Conservation (phyloP, 2,797 vertebrate species). For the Arrhamphus sclerolepis region DNA sequence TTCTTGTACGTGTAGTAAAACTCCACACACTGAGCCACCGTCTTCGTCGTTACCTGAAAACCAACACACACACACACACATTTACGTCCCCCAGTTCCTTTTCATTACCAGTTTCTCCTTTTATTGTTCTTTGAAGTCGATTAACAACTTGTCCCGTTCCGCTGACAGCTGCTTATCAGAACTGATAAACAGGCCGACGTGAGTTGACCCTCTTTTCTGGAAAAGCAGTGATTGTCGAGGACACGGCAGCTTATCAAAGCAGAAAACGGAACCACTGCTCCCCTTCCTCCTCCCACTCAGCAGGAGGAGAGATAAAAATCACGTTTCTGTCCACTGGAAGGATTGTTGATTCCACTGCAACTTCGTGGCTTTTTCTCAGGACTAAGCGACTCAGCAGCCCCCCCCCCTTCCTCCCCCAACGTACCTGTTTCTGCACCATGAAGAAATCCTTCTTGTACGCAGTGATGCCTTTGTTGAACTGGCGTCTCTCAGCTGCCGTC, state of each 20-base stretch:
- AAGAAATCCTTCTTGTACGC: slow-evolving; percentile 98
- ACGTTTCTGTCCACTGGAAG: background rate
- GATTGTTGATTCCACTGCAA: background rate
- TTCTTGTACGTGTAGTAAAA: slow-evolving; percentile 99
- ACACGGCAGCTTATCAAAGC: slow-evolving; percentile 23
- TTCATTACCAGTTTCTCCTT: too few relatives aligned
- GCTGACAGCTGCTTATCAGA: too few relatives aligned
- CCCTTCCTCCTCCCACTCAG: slow-evolving; percentile 18
- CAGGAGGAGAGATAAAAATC: slow-evolving; percentile 9
- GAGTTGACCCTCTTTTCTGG: background rate
- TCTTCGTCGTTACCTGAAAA: slow-evolving; percentile 92
- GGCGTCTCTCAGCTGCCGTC: slow-evolving; percentile 89
- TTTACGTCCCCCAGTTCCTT: too few relatives aligned
- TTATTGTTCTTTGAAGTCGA: too few relatives aligned
- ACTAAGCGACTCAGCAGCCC: background rate
- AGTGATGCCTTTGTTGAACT: slow-evolving; percentile 95
- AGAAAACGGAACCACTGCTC: slow-evolving; percentile 34
- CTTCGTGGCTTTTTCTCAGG: background rate
- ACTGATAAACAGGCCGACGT: too few relatives aligned
- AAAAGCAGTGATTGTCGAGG: slow-evolving; percentile 18
- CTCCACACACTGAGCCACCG: slow-evolving; percentile 95
- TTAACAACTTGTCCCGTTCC: too few relatives aligned
- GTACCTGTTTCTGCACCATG: slow-evolving; percentile 95
- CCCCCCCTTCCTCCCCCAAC: background rate
- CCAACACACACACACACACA: background rate